Percentiles rank a stretch among this genome's conserved stretches.
phyloP scores from a whole-genome alignment of 2,113 vertebrate genomes.

The Oxygymnocypris stewartii region DNA sequence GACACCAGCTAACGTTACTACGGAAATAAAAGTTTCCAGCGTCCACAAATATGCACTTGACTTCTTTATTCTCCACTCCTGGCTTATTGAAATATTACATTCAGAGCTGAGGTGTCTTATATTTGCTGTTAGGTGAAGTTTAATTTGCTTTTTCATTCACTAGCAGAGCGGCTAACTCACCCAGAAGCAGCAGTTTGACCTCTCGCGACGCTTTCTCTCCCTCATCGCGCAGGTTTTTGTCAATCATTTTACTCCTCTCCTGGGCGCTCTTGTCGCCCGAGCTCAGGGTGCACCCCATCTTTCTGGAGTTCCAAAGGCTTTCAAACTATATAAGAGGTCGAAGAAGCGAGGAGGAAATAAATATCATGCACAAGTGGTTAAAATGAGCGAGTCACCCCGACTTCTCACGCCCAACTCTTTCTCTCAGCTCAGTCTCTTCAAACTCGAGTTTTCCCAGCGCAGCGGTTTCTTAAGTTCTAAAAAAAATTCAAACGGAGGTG shows the following conservation, averaged over 20 bases:
- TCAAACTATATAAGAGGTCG: conserved; percentile 27
- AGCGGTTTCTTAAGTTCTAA: neutral
- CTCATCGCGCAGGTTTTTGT: conserved; percentile 93
- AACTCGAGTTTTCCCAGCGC: neutral
- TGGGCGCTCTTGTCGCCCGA: conserved; percentile 95
- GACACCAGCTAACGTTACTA: neutral
- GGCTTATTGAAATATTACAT: neutral
- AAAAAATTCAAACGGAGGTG: neutral
- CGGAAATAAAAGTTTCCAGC: neutral
- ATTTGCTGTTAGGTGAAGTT: neutral
- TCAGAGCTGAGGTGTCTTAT: neutral
- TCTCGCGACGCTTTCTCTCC: conserved; percentile 95
- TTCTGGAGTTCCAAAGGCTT: conserved; percentile 48
- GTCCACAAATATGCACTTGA: neutral
- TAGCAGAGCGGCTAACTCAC: conserved; percentile 71
- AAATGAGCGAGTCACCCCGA: conserved; percentile 13
- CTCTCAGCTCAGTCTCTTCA: neutral
- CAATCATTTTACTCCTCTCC: conserved; percentile 97
- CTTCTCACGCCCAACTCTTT: conserved; percentile 40
- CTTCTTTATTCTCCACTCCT: neutral
- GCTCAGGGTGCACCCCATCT: conserved; percentile 96
- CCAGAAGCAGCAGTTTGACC: conserved; percentile 94
- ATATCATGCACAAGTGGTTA: conserved; percentile 17
- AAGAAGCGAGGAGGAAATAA: conserved; percentile 50
- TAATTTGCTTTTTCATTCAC: neutral